Conservation (phyloP, 1,140 invertebrate species). For the Gryon sp. region DNA sequence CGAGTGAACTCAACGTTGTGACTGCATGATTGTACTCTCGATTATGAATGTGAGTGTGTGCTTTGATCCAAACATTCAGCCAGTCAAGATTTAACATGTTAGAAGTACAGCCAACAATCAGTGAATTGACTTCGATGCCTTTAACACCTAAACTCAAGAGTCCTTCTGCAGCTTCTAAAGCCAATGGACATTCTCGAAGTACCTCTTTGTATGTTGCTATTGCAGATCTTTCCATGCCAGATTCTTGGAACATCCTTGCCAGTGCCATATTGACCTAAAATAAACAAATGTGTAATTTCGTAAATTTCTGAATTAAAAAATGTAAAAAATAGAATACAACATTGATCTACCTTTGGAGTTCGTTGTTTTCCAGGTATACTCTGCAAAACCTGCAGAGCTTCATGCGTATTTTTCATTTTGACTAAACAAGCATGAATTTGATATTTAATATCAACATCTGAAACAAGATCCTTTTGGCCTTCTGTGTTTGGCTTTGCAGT, state of each 20-base stretch:
- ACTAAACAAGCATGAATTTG: conserved; percentile 86
- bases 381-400: conserved; percentile 85
- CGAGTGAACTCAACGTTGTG: conserved; percentile 82
- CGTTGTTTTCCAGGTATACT: conserved; percentile 85
- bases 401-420: conserved; percentile 82
- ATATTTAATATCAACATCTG: conserved; percentile 87
- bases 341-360: conserved; percentile 80
- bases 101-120: conserved; percentile 82
- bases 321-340: no score
- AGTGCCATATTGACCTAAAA: conserved; percentile 83
- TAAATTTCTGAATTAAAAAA: no score
- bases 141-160: conserved; percentile 85
- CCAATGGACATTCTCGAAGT: conserved; percentile 86
- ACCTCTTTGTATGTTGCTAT: conserved; percentile 88
- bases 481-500: conserved; percentile 77
- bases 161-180: conserved; percentile 85
- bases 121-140: conserved; percentile 84
- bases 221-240: conserved; percentile 86
- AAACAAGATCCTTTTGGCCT: conserved; percentile 78
- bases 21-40: conserved; percentile 84
- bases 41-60: conserved; percentile 82
- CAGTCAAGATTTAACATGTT: conserved; percentile 79
- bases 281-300: neutral
- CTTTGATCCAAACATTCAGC: conserved; percentile 86
- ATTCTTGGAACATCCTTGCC: conserved; percentile 85